A percentile compares a stretch with the other conserved stretches of the same genome.
These are phyloP conservation scores for Tupaia tana DNA, from an alignment of 2,113 vertebrate genomes.

Conservation along the genomic window DNA sequence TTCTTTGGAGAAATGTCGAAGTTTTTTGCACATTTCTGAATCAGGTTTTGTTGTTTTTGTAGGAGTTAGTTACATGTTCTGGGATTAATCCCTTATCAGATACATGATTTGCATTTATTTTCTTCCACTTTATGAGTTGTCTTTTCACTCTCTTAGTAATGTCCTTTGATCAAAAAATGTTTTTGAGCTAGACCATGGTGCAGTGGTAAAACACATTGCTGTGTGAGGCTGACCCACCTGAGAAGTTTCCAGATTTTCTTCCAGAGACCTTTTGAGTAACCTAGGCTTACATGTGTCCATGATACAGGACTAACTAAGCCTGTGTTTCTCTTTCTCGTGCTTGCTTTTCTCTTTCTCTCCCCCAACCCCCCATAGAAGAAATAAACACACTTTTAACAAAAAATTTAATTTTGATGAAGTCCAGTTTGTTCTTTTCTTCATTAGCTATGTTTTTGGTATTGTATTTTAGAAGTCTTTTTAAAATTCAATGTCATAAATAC, in stretches of 20 bases:
- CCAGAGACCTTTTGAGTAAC: no score
- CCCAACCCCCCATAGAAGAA: no score
- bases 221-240: no score
- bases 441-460: background rate
- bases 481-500: background rate
- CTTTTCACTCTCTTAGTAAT: background rate
- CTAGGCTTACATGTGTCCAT: no score
- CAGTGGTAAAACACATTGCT: no score
- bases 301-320: no score
- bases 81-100: background rate
- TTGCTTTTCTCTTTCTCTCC: no score
- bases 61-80: background rate
- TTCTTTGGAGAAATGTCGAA: background rate
- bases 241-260: no score
- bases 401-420: background rate
- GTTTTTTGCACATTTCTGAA: background rate
- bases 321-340: no score
- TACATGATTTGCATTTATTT: background rate
- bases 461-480: background rate
- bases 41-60: background rate
- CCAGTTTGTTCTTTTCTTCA: background rate
- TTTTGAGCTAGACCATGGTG: no score
- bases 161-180: background rate
- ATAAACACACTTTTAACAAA: no score
- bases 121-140: background rate